A percentile compares a stretch with the other conserved stretches of the same genome.
These are phyloP conservation scores for Reticulitermes speratus DNA, from an alignment of 1,140 invertebrate genomes.

Conservation along the genomic window DNA sequence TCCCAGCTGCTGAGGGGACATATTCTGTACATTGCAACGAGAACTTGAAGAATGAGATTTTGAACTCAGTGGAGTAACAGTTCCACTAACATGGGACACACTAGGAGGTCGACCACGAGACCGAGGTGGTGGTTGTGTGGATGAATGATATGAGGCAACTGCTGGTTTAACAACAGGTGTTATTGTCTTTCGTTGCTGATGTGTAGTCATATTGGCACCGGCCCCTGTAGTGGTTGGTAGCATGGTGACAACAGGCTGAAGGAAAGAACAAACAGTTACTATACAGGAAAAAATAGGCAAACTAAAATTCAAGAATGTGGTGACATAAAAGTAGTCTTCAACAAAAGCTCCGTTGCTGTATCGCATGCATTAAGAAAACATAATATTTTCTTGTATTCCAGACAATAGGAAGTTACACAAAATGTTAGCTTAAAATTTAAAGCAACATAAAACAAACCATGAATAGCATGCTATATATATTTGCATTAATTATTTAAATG, in stretches of 20 bases:
- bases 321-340: neutral
- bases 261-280: neutral
- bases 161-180: neutral
- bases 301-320: neutral
- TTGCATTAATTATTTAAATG: neutral
- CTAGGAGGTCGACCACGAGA: constrained; percentile 5
- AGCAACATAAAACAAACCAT: too few species aligned
- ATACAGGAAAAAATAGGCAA: neutral
- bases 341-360: neutral
- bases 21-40: neutral
- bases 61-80: too few species aligned
- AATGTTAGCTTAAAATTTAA: too few species aligned
- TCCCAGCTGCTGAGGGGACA: too few species aligned
- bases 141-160: neutral
- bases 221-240: neutral
- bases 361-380: neutral
- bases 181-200: neutral
- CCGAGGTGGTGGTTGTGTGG: neutral
- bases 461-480: too few species aligned
- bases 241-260: neutral
- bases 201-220: neutral
- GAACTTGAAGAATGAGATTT: constrained; percentile 6
- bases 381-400: too few species aligned
- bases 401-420: too few species aligned
- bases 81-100: neutral